Conservation (phyloP, 2,113 vertebrate genomes). For the Spermophilus dauricus region DNA sequence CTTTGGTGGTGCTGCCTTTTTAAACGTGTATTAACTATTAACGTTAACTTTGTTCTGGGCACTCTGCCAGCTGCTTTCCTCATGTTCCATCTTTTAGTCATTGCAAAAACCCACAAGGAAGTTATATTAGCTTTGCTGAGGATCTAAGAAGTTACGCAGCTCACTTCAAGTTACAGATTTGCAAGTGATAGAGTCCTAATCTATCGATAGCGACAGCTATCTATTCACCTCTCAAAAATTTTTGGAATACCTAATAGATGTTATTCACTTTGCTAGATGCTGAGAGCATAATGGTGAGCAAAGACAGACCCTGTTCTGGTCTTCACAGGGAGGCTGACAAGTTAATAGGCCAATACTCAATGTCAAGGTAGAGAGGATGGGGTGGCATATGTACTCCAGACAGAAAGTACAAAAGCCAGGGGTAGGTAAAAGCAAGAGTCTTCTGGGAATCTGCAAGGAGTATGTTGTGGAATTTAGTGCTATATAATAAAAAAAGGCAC, state of each 20-base stretch:
- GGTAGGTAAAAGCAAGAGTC: not conserved
- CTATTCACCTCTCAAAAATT: not conserved
- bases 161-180: not conserved
- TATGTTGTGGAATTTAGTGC: not conserved
- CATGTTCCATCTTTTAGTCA: not conserved
- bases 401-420: not conserved
- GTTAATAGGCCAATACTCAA: not conserved
- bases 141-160: slow-evolving; percentile 36
- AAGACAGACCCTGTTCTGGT: not conserved
- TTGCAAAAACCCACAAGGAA: not conserved
- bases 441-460: not conserved
- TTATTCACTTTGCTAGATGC: not conserved
- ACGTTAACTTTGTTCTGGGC: slow-evolving; percentile 62
- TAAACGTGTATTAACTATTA: slow-evolving; percentile 56
- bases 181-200: not conserved
- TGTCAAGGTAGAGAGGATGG: not conserved
- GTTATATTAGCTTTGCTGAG: not conserved
- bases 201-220: not conserved
- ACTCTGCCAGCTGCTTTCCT: slow-evolving; percentile 35
- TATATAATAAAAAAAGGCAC: not conserved
- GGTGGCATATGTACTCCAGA: not conserved
- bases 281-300: not conserved
- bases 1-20: slow-evolving; percentile 37
- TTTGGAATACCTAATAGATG: not conserved
- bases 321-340: not conserved